Evolutionary conservation across 2,113 vertebrate genomes (phyloP).

Genomic region (Charadrius vociferus): DNA sequence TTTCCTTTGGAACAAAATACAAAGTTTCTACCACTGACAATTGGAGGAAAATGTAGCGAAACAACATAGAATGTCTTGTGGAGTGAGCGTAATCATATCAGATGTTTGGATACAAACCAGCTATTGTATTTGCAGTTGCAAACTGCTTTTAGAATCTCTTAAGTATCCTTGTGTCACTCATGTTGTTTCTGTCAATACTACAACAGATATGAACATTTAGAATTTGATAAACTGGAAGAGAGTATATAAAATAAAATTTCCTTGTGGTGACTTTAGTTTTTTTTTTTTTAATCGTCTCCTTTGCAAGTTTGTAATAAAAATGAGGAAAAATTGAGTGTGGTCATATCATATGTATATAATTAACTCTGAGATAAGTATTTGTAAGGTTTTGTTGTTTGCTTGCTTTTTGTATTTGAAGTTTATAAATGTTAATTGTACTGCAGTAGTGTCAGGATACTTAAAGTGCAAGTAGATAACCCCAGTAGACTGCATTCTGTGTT

Average conservation of each 20-base stretch:
- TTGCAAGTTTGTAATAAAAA: neutral
- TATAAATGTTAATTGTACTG: neutral
- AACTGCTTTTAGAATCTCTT: neutral
- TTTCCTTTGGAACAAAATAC: conserved; percentile 73
- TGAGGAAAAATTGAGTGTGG: neutral
- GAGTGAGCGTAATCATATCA: conserved; percentile 44
- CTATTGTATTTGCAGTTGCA: conserved; percentile 61
- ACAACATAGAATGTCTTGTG: conserved; percentile 49
- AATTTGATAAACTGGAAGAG: neutral
- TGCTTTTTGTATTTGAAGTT: neutral
- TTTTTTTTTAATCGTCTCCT: neutral
- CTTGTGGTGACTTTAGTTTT: neutral
- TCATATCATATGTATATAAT: neutral
- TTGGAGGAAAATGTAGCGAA: conserved; percentile 77
- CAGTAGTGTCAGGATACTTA: neutral
- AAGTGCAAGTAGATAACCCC: neutral
- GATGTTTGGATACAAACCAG: conserved; percentile 64
- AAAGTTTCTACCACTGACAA: conserved; percentile 73
- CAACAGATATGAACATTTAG: neutral
- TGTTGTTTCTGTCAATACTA: neutral
- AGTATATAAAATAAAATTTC: neutral
- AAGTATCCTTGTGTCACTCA: neutral
- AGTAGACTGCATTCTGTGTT: neutral
- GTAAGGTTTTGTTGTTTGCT: neutral
- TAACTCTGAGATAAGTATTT: neutral